Base-by-base conservation (phyloP, 2,888 invertebrate species). In the Leptinotarsa haldemani region DNA sequence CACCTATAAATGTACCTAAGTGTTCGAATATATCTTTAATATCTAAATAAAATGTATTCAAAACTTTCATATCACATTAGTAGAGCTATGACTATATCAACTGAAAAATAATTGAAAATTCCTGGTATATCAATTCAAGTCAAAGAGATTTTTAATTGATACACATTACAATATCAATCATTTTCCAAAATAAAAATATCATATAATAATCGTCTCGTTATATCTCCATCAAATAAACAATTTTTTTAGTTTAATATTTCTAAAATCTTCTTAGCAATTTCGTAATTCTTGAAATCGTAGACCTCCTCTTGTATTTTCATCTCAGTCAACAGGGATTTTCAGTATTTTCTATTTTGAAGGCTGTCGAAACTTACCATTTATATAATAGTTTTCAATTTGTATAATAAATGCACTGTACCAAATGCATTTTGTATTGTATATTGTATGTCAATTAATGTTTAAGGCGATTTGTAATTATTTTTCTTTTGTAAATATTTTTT, bases 401-500 rank as follows among this genome's bases (percentile, higher is more conserved):
- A 71, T 73, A 68, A 61, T 68, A 75, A 75, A 77, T 80, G 78
- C 78, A 79, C 77, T 80, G 81, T 81, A 80, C 81, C 81, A 81
- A 80, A 80, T 82, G 84, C 84, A 85, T 85, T 84, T 79, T 81
- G 81, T 75, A 75, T 73, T 69, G 78, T 74, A 71, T 69, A 69
- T 80, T 79, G 77, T 83, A 82, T 81, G 80, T 80, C 82, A 81
- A 81, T 83, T 84, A 82, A 80, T 78, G 30, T 61, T 78, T 79
- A 77, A 79, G 73, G 77, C 78, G 78, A 82, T 79, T 80, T 82
- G 81, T 82, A 82, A 82, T 81, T 79, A 80, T 79, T 81, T 80
- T 82, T 82, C 80, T 82, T 83, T 83, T 84, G 83, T 84, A 84
- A 80, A 84, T 84, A 84, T 80, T 78, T 82, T 82, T 80, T 78